Percentiles rank a stretch among this genome's conserved stretches.
These are phyloP conservation scores for Conus betulinus DNA, from an alignment of 1,140 invertebrate genomes.

Conservation along the genomic window DNA sequence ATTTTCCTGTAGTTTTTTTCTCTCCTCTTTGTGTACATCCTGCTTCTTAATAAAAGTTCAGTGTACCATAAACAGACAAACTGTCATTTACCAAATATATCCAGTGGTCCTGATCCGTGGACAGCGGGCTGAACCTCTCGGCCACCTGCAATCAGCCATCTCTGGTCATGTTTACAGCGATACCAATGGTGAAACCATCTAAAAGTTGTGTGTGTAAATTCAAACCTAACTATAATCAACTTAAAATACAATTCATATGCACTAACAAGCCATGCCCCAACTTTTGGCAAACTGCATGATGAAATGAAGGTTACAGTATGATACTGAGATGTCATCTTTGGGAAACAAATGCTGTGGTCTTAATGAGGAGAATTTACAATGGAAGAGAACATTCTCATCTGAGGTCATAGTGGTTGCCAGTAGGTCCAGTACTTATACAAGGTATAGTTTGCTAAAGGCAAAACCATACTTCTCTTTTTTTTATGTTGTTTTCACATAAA, in stretches of 20 bases:
- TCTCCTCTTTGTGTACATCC: no score
- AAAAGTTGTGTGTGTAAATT: background rate
- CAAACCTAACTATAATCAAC: background rate
- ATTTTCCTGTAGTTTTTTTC: no score
- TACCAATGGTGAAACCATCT: background rate
- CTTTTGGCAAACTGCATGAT: no score
- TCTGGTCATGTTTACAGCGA: background rate
- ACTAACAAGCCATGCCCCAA: background rate
- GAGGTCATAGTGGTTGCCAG: no score
- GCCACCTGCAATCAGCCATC: background rate
- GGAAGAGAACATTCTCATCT: no score
- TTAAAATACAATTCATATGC: background rate
- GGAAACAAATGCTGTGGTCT: no score
- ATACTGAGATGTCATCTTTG: no score
- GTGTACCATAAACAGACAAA: background rate
- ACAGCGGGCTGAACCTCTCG: background rate
- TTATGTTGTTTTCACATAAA: no score
- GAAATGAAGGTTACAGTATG: no score
- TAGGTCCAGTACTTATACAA: no score
- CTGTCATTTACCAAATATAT: conserved; percentile 27
- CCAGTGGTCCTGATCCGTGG: background rate
- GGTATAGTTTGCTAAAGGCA: no score
- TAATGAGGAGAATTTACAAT: background rate
- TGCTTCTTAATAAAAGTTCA: background rate
- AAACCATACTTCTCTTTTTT: no score